phyloP scores from a whole-genome alignment of 2,888 invertebrate genomes.

The Mimumesa dahlbomi region DNA sequence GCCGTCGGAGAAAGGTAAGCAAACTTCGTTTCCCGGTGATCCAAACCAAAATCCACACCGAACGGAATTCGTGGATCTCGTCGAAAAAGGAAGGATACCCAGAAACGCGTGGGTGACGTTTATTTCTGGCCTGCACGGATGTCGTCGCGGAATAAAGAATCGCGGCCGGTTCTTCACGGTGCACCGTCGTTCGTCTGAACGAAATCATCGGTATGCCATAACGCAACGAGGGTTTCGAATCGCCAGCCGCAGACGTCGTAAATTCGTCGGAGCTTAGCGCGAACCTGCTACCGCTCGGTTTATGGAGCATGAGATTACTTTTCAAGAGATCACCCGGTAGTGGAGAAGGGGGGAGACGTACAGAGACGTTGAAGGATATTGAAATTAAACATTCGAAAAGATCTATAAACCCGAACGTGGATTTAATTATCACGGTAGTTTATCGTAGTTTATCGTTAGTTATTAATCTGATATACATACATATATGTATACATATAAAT shows the following conservation, averaged over 20 bases:
- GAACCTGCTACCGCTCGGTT: conserved; percentile 63
- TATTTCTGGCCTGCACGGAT: conserved; percentile 58
- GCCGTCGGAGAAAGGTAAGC: conserved; percentile 61
- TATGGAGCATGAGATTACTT: conserved; percentile 72
- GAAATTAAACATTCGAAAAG: conserved; percentile 37
- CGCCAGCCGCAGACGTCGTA: conserved; percentile 60
- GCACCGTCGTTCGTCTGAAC: background rate
- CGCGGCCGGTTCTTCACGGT: conserved; percentile 9
- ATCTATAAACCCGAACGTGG: conserved; percentile 6
- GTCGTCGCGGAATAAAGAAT: conserved; percentile 39
- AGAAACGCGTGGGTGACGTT: conserved; percentile 51
- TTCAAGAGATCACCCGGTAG: conserved; percentile 60
- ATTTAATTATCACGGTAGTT: background rate
- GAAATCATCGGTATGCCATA: conserved; percentile 36
- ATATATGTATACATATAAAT: too few species aligned
- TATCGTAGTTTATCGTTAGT: too few species aligned
- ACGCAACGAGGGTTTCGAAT: conserved; percentile 37
- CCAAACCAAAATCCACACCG: conserved; percentile 50
- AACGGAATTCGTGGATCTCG: conserved; percentile 49
- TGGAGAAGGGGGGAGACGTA: conserved; percentile 16
- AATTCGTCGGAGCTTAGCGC: conserved; percentile 57
- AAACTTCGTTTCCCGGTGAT: conserved; percentile 58
- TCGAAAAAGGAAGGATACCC: conserved; percentile 44
- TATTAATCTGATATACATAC: too few species aligned
- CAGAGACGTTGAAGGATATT: conserved; percentile 32